These are phyloP conservation scores for Muscicapa striata DNA, from an alignment of 2,797 vertebrate species.

Conservation along the genomic window DNA sequence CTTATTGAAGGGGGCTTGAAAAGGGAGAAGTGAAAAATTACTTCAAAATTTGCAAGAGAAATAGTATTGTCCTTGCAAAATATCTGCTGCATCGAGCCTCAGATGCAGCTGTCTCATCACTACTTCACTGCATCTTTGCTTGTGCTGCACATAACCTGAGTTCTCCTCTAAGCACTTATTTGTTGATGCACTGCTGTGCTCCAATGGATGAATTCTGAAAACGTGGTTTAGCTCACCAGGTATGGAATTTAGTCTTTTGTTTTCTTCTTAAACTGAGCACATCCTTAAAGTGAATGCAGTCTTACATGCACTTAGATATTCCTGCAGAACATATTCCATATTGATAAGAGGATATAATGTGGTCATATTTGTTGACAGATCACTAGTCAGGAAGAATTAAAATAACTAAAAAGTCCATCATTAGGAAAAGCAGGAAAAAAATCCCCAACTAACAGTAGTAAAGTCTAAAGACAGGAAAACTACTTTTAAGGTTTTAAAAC, in stretches of 20 bases:
- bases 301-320: not conserved
- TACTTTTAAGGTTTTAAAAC: not conserved
- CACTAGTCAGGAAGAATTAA: not conserved
- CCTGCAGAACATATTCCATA: not conserved
- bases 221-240: not conserved
- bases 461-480: not conserved
- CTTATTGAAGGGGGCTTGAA: not conserved
- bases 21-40: not conserved
- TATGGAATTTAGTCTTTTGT: not conserved
- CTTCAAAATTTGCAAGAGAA: not conserved
- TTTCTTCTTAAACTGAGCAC: not conserved
- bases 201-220: not conserved
- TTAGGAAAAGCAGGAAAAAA: not conserved
- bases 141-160: not conserved
- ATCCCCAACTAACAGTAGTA: fast-evolving
- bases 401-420: not conserved
- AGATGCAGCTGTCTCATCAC: not conserved
- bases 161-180: not conserved
- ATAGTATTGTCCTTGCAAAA: not conserved
- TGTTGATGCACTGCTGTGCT: not conserved
- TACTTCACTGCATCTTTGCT: not conserved
- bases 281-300: not conserved
- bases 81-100: not conserved
- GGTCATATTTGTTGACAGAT: not conserved
- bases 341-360: not conserved